Evolutionary conservation across 2,797 vertebrate species (phyloP).

Genomic region (Micrastur ruficollis): DNA sequence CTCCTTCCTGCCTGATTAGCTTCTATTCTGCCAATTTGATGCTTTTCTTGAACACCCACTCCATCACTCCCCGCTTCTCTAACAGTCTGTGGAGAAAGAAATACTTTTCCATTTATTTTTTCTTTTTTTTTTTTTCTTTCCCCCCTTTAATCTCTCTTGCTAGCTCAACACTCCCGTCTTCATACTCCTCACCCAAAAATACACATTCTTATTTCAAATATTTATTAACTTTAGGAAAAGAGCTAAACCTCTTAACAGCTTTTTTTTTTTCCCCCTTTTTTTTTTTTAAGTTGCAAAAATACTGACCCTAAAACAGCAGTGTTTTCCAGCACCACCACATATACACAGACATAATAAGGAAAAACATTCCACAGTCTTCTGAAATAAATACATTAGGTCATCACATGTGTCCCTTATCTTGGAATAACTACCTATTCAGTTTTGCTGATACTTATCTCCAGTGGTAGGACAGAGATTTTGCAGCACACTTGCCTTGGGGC

Average conservation of each 20-base stretch:
- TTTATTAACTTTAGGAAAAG: not conserved
- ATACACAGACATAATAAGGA: not conserved
- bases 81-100: conserved; percentile 8
- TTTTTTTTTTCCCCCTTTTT: not conserved
- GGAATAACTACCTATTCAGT: not conserved
- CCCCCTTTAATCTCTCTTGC: not conserved
- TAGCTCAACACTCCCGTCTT: not conserved
- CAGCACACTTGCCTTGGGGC: not conserved
- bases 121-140: fast-evolving
- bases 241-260: not conserved
- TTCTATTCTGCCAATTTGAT: conserved; percentile 19
- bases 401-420: not conserved
- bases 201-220: not conserved
- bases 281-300: not conserved
- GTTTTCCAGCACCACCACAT: not conserved
- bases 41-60: conserved; percentile 21
- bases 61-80: not conserved
- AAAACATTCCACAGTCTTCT: not conserved
- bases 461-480: not conserved
- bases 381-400: not conserved
- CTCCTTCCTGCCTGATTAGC: conserved; percentile 35
- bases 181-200: not conserved
- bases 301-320: not conserved
- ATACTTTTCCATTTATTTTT: not conserved
- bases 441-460: not conserved